These are phyloP conservation scores for Palythoa grandis DNA, from an alignment of 92 coral and sea anemone species.

Conservation along the genomic window DNA sequence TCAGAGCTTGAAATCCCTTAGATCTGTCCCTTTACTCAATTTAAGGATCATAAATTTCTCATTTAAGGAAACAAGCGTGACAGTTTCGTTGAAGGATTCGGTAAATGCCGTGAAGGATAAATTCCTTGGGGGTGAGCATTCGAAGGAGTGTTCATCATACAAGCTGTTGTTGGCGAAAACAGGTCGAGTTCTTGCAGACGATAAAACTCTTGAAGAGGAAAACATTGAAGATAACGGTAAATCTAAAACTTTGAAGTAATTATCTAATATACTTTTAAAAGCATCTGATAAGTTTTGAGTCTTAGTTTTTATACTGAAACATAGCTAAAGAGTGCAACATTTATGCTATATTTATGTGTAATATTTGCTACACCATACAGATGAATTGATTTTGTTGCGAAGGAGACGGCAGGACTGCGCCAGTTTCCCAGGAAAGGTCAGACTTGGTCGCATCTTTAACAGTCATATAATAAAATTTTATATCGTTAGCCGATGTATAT, in stretches of 20 bases:
- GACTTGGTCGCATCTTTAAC: not conserved
- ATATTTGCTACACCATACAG: not conserved
- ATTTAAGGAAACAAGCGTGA: slow-evolving; percentile 81
- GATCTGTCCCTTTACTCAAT: slow-evolving; percentile 77
- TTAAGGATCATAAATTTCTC: slow-evolving; percentile 77
- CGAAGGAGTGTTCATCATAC: slow-evolving; percentile 86
- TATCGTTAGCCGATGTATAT: not conserved
- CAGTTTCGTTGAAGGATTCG: slow-evolving; percentile 71
- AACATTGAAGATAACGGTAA: slow-evolving; percentile 89
- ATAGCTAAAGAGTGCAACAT: not conserved
- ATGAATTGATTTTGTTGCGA: slow-evolving; percentile 42
- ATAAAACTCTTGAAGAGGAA: slow-evolving; percentile 91
- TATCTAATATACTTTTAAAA: not conserved
- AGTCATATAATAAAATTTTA: not conserved
- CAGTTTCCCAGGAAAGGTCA: slow-evolving; percentile 25
- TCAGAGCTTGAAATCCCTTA: slow-evolving; percentile 85
- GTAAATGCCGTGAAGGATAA: slow-evolving; percentile 78
- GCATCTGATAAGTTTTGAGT: not conserved
- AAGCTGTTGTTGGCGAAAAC: slow-evolving; percentile 84
- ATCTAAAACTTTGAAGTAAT: not conserved
- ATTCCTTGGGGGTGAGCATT: slow-evolving; percentile 84
- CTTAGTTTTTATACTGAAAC: not conserved
- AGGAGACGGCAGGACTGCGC: slow-evolving; percentile 26
- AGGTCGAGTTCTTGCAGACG: slow-evolving; percentile 80
- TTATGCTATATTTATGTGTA: not conserved